phyloP scores from a whole-genome alignment of 2,797 vertebrate genomes.

The Myotis vivesi region DNA sequence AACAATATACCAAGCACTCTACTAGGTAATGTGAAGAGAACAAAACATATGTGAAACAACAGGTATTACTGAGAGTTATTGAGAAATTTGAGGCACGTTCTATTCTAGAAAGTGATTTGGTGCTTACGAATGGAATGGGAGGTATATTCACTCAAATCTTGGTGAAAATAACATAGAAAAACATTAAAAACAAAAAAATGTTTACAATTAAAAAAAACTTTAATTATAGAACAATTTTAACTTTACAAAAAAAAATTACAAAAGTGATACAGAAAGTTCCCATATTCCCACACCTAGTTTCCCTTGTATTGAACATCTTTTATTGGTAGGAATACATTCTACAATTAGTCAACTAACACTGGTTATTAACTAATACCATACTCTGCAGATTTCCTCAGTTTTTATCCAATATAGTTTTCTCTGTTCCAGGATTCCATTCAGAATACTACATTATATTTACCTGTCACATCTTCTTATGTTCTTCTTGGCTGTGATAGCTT shows the following conservation, averaged over 20 bases:
- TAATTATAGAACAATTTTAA: neutral
- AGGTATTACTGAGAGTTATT: neutral
- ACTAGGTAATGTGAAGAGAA: neutral
- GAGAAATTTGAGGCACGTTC: neutral
- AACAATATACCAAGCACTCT: neutral
- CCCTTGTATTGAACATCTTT: neutral
- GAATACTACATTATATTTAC: neutral
- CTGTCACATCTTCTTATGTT: neutral
- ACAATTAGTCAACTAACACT: neutral
- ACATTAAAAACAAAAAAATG: neutral
- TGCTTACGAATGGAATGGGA: neutral
- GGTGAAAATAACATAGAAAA: neutral
- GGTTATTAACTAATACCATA: neutral
- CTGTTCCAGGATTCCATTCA: neutral
- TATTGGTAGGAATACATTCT: neutral
- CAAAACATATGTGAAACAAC: neutral
- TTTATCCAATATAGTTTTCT: neutral
- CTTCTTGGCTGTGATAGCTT: neutral
- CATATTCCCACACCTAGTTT: fast-evolving
- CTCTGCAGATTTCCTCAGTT: neutral
- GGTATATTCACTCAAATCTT: neutral
- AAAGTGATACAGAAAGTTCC: neutral
- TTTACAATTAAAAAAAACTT: neutral
- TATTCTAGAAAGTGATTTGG: neutral
- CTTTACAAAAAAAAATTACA: neutral